Conservation (phyloP, 1,140 invertebrate species). For the Philopotamus ludificatus region DNA sequence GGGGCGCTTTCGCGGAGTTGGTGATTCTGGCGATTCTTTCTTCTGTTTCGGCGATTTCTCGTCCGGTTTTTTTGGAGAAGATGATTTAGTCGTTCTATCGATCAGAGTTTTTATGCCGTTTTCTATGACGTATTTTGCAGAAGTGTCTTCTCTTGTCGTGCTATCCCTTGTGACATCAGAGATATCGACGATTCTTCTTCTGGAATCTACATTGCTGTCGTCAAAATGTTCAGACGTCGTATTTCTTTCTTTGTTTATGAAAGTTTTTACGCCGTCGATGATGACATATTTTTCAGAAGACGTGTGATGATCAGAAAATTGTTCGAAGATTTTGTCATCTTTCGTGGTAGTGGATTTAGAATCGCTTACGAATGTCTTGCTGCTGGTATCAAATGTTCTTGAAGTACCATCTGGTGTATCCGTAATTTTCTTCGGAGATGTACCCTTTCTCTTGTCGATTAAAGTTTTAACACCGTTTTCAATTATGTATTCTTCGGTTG, state of each 20-base stretch:
- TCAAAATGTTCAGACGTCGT: background rate
- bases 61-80: constrained; percentile 3
- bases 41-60: constrained; percentile 4
- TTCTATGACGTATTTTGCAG: constrained; percentile 34
- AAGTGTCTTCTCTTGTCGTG: background rate
- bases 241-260: constrained; percentile 10
- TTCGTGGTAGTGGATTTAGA: background rate
- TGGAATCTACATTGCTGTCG: background rate
- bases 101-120: constrained; percentile 29
- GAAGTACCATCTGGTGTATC: no score
- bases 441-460: constrained; percentile 21
- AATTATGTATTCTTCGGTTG: no score
- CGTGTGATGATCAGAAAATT: background rate
- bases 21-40: background rate
- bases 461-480: constrained; percentile 38
- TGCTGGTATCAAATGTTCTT: no score
- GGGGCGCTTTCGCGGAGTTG: no score
- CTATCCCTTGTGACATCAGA: background rate
- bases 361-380: no score
- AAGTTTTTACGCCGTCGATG: constrained; percentile 37
- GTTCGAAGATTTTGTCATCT: background rate
- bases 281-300: constrained; percentile 23
- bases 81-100: background rate
- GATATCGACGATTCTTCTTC: background rate
- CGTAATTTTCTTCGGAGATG: constrained; percentile 3